These are phyloP conservation scores for zebrafish (Danio rerio) DNA, from an alignment of 2,113 vertebrate species.

Conservation along the genomic window GRCz12tu NC_133190.1:27998501-27999000, in stretches of 20 bases:
- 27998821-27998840: neutral
- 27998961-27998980: too few species aligned
- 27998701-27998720: too few species aligned
- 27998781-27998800: neutral
- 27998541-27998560: too few species aligned
- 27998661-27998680: neutral
- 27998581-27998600: neutral
- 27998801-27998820: neutral
- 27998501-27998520: neutral
- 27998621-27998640: neutral
- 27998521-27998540: neutral
- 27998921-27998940: neutral
- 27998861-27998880: neutral
- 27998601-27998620: neutral
- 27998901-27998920: conserved; percentile 48
- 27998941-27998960: neutral
- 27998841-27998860: conserved; percentile 43
- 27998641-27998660: neutral
- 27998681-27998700: neutral
- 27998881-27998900: neutral
- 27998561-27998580: neutral
- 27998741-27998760: conserved; percentile 27
- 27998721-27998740: conserved; percentile 27
- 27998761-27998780: neutral
- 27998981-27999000: too few species aligned